A percentile compares a stretch with the other conserved stretches of the same genome.
These are phyloP conservation scores for Epizoanthus ramosus DNA, from an alignment of 92 coral and sea anemone genomes.

Conservation along the genomic window DNA sequence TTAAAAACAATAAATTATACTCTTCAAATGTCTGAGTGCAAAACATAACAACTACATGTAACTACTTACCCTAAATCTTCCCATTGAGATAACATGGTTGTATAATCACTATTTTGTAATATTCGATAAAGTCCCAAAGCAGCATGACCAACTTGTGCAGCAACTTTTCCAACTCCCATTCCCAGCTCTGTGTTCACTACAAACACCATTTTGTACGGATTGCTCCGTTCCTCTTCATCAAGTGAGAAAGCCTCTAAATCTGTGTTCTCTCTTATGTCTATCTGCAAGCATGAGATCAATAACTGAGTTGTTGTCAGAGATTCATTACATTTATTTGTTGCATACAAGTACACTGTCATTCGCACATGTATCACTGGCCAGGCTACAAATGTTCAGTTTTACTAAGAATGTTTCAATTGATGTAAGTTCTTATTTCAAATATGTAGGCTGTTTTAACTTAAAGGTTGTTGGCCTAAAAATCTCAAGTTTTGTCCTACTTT, in stretches of 20 bases:
- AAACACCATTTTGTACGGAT: conserved; percentile 88
- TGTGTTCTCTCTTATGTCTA: conserved; percentile 32
- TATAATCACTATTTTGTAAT: conserved; percentile 51
- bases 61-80: conserved; percentile 81
- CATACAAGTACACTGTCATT: not conserved
- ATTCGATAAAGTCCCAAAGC: conserved; percentile 75
- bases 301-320: conserved; percentile 1
- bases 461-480: too few species aligned
- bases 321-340: not conserved
- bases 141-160: conserved; percentile 94
- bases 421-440: too few species aligned
- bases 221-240: conserved; percentile 32
- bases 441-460: too few species aligned
- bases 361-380: too few species aligned
- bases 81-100: conserved; percentile 70
- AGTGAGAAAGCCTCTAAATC: conserved; percentile 51
- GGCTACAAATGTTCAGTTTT: too few species aligned
- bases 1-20: too few species aligned
- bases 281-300: conserved; percentile 6
- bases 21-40: too few species aligned
- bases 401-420: too few species aligned
- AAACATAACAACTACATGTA: too few species aligned
- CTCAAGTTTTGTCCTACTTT: too few species aligned
- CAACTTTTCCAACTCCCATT: conserved; percentile 92
- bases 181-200: conserved; percentile 79